Base-by-base conservation (phyloP, 2,113 vertebrate species). In the Cavia aperea region DNA sequence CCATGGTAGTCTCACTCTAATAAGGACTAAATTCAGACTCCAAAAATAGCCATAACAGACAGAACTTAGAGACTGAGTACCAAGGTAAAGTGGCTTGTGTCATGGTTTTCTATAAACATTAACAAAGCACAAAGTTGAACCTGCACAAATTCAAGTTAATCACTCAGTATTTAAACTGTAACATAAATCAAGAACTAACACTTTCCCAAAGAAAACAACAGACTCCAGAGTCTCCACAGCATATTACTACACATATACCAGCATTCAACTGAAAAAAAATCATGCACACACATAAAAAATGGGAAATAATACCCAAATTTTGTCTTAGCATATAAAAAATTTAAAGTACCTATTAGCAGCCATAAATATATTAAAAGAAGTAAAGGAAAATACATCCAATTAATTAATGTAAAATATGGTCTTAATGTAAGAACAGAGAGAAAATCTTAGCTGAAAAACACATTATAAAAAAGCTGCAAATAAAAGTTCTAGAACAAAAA, bases 401-500 rank as follows among this genome's bases (percentile, higher is more conserved):
- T 86, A 83, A 73, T 68, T 94, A 89, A 86, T 86, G 23, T 29
- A 89, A 94, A 91, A 81, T 62, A 60, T 36, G 4, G 10, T 39
- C 72, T 81, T 89, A 87, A 92, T 92, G 36, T 85, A 23, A 81
- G 78, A 77, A 78, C 16, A 77, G 36, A 91, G 16, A 68, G 31
- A 19, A 66, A 77, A 77, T 66, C 18, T 77, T 58, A 54, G 78
- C 6, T 89, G 82, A 91, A 92, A 83, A 89, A 68, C 6, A 91
- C 21, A 85, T 86, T 83, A 79, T 7, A 62, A 92, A 82, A 60
- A 93, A 93, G 23, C 82, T 46, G 4, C 1, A 91, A 96, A 88
- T 78, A 11, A 82, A 91, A 92, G 12, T 86, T 82, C 49, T 39
- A 88, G 85, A 94, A 92, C 19, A 39, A 81, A 81, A 92, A 94